Evolutionary conservation across 2,797 vertebrate species (phyloP), one percentile per base, ranked within the genome.

Genomic region (Paramormyrops hopkinsi): DNA sequence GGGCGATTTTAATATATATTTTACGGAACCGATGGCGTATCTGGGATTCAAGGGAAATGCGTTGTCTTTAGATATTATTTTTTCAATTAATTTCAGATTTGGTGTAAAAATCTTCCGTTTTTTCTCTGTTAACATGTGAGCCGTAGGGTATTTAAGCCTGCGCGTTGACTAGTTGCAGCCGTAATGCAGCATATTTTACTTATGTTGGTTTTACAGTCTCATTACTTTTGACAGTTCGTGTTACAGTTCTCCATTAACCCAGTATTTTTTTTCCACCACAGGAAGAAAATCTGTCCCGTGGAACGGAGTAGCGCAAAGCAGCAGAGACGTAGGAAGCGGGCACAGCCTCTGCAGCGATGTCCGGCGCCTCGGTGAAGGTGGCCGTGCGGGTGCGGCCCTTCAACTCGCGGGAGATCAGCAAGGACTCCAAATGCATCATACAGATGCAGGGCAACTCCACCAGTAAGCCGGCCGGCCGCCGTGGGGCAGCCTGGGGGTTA

Each of bases 371-470:
- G 0, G 99, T 99, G 92, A 99, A 99, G 96, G 99, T 99, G 90
- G 98, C 98, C 54, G 99, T 99, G 86, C 96, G 99, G 56, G 98
- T 99, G 79, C 96, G 99, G 86, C 99, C 99, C 92, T 99, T 99
- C 95, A 99, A 99, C 91, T 96, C 98, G 88, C 97, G 99, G 91
- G 99, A 99, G 93, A 97, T 93, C 89, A 93, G 97, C 96, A 99
- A 99, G 92, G 98, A 99, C 0, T 99, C 98, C 89, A 99, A 99
- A 96, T 99, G 99, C 94, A 99, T 99, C 93, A 99, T 99, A 94
- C 98, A 99, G 95, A 99, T 99, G 99, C 98, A 99, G 94, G 99
- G 99, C 94, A 99, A 97, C 94, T 97, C 97, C 8, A 99, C 99
- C 93, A 98, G 99, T 99, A 96, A 99, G 99, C 29, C 17, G 11